Percentiles rank a stretch among this genome's conserved stretches.
phyloP scores from a whole-genome alignment of 2,113 vertebrate genomes.

The Halcyon senegalensis region DNA sequence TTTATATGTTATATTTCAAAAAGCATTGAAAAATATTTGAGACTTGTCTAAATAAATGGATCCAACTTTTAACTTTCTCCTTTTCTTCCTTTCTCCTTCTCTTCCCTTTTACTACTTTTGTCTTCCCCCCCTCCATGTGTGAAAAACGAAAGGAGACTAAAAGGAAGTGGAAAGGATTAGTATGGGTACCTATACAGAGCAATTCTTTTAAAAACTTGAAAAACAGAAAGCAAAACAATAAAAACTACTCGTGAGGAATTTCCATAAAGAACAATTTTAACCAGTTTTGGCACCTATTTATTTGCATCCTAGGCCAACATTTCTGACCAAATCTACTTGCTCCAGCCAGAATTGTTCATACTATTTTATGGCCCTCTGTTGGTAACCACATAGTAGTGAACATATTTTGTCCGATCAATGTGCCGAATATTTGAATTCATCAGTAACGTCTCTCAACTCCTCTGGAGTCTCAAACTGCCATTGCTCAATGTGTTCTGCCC shows the following conservation, averaged over 20 bases:
- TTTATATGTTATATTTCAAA: background rate
- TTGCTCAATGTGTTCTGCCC: background rate
- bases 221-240: background rate
- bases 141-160: background rate
- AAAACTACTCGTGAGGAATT: background rate
- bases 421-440: background rate
- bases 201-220: background rate
- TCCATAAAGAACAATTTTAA: background rate
- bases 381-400: background rate
- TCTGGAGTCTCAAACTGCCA: background rate
- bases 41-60: background rate
- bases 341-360: background rate
- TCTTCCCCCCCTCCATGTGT: background rate
- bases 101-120: background rate
- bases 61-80: background rate
- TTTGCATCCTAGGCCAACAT: background rate
- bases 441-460: background rate
- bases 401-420: background rate
- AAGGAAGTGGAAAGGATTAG: background rate
- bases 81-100: background rate
- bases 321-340: background rate
- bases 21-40: background rate
- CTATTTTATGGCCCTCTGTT: background rate
- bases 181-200: background rate
- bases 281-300: background rate